These are phyloP conservation scores for Antedon mediterranea DNA, from an alignment of 53 echinoderm and acorn worm genomes.

Conservation along the genomic window DNA sequence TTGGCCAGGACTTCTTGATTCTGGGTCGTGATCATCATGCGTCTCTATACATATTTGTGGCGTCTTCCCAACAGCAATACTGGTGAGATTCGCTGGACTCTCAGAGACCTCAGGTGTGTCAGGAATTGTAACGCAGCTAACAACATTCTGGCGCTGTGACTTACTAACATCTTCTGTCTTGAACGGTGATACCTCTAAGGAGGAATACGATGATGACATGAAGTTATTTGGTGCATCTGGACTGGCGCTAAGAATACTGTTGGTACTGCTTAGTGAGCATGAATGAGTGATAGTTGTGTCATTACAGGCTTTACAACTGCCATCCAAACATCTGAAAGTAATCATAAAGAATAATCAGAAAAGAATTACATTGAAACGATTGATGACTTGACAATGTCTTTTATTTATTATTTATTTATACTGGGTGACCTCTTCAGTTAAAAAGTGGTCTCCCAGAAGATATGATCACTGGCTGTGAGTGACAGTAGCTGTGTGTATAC, in stretches of 20 bases:
- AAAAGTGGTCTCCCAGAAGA: too few relatives aligned
- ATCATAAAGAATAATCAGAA: too few relatives aligned
- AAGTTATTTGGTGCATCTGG: conserved; percentile 51
- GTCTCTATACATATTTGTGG: background rate
- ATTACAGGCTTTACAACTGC: conserved; percentile 80
- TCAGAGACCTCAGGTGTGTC: conserved; percentile 54
- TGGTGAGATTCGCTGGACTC: background rate
- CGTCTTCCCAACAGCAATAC: background rate
- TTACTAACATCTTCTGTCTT: conserved; percentile 31
- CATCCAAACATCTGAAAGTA: conserved; percentile 69
- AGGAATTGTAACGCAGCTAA: conserved; percentile 78
- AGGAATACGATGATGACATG: conserved; percentile 50
- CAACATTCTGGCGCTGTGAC: conserved; percentile 39
- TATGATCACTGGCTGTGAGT: too few relatives aligned
- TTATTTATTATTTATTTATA: too few relatives aligned
- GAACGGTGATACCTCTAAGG: conserved; percentile 36
- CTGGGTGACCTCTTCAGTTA: too few relatives aligned
- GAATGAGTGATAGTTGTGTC: conserved; percentile 87
- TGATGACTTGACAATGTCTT: too few relatives aligned
- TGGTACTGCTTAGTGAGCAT: conserved; percentile 78
- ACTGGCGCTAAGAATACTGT: conserved; percentile 78
- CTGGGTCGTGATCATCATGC: background rate
- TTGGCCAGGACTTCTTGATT: conserved; percentile 10
- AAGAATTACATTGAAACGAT: too few relatives aligned
- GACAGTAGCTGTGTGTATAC: too few relatives aligned